These are phyloP conservation scores for Leptatherina wallacei DNA, from an alignment of 2,797 vertebrate genomes.

Conservation along the genomic window DNA sequence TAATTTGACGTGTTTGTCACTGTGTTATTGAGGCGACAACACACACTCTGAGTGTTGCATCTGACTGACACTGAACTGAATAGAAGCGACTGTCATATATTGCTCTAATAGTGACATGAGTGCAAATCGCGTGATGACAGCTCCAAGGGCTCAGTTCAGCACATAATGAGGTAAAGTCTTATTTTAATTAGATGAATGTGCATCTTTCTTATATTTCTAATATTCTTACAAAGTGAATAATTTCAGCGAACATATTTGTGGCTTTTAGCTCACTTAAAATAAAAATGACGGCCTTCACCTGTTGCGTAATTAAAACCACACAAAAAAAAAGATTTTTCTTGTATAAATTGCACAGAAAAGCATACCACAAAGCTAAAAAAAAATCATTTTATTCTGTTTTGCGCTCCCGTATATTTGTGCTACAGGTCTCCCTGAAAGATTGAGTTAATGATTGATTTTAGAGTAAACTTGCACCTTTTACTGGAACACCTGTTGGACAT, in stretches of 20 bases:
- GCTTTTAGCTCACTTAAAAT: not conserved
- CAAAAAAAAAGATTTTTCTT: not conserved
- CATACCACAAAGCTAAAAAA: not conserved
- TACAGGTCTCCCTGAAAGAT: slow-evolving; percentile 30
- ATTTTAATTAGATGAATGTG: not conserved
- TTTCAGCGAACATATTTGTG: not conserved
- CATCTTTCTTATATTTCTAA: not conserved
- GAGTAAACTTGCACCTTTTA: slow-evolving; percentile 75
- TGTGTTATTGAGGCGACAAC: slow-evolving; percentile 27
- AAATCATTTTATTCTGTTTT: not conserved
- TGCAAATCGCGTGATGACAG: slow-evolving; percentile 25
- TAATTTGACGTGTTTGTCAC: slow-evolving; percentile 52
- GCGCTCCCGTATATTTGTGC: not conserved
- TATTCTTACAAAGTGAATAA: not conserved
- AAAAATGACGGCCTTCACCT: slow-evolving; percentile 33
- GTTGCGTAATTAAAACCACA: slow-evolving; percentile 43
- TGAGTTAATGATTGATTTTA: slow-evolving; percentile 80
- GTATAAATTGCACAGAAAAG: slow-evolving; percentile 1
- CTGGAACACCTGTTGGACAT: slow-evolving; percentile 70
- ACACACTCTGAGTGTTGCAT: not conserved
- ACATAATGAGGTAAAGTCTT: not conserved
- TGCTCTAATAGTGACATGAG: slow-evolving; percentile 5
- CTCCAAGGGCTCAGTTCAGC: not conserved
- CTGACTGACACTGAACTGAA: slow-evolving; percentile 16
- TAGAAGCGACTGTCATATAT: not conserved